These are phyloP conservation scores for Hyperoodon ampullatus DNA, from an alignment of 2,113 vertebrate species.

Conservation along the genomic window DNA sequence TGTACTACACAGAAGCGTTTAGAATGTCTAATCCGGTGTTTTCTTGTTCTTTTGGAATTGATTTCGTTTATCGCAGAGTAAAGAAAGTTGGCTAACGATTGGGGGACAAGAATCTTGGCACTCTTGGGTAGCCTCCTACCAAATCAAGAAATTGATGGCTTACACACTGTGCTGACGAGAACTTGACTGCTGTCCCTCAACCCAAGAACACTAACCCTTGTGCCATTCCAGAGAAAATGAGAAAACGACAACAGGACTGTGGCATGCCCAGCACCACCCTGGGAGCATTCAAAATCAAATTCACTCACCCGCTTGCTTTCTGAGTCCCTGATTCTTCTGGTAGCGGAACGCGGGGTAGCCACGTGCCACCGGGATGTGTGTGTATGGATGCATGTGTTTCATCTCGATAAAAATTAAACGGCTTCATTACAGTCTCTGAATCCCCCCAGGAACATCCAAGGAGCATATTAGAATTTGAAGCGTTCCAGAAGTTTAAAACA, in stretches of 20 bases:
- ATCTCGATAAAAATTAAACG: constrained; percentile 76
- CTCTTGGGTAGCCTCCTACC: neutral
- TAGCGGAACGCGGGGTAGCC: neutral
- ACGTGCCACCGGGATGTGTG: neutral
- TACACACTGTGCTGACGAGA: neutral
- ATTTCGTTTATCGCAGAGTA: constrained; percentile 31
- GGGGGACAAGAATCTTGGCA: neutral
- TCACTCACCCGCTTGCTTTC: constrained; percentile 40
- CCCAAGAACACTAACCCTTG: neutral
- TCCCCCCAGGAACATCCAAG: constrained; percentile 62
- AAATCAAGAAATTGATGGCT: neutral
- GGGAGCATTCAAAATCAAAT: constrained; percentile 53
- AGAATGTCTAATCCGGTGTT: neutral
- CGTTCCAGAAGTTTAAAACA: constrained; percentile 45
- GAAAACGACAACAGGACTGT: constrained; percentile 8
- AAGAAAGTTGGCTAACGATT: constrained; percentile 44
- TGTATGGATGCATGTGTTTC: neutral
- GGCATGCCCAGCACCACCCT: neutral
- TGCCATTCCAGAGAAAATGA: constrained; percentile 8
- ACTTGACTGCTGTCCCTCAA: neutral
- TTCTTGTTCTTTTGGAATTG: constrained; percentile 47
- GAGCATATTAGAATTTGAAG: constrained; percentile 69
- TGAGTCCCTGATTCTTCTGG: neutral
- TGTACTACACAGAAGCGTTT: neutral
- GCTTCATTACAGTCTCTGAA: constrained; percentile 72